phyloP scores from a whole-genome alignment of 2,797 vertebrate species.

The Ctenopoma kingsleyae region DNA sequence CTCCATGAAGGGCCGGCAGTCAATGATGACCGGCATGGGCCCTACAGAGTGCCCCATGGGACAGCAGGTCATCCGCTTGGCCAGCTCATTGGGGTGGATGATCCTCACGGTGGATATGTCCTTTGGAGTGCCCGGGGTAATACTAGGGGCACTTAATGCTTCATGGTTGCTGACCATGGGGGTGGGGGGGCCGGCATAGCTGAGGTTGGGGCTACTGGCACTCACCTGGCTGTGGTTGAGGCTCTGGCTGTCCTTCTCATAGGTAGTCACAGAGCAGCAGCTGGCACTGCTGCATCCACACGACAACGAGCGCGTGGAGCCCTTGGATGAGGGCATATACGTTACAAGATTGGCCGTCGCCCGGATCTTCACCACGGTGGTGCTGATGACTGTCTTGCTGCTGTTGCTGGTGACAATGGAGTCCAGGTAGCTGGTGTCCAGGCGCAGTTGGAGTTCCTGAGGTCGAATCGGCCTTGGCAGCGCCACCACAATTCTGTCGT shows the following conservation, averaged over 20 bases:
- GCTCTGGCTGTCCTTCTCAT: conserved; percentile 93
- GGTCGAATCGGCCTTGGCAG: conserved; percentile 97
- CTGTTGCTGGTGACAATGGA: conserved; percentile 78
- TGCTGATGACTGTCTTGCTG: conserved; percentile 83
- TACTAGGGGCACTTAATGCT: conserved; percentile 85
- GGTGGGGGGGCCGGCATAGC: conserved; percentile 84
- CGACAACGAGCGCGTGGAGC: conserved; percentile 98
- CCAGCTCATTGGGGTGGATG: conserved; percentile 95
- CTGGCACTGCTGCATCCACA: conserved; percentile 99
- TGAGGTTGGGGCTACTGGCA: conserved; percentile 87
- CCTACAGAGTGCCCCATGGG: conserved; percentile 91
- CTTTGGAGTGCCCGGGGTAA: conserved; percentile 84
- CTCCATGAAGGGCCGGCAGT: conserved; percentile 98
- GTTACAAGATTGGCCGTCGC: conserved; percentile 92
- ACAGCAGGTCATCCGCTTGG: conserved; percentile 94
- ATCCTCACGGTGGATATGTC: conserved; percentile 88
- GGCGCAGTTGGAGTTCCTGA: conserved; percentile 97
- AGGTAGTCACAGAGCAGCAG: conserved; percentile 98
- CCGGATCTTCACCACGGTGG: conserved; percentile 93
- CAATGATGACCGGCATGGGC: conserved; percentile 94
- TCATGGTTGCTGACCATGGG: conserved; percentile 89
- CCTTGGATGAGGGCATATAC: conserved; percentile 99
- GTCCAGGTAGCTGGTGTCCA: conserved; percentile 93
- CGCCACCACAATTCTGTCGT: conserved; percentile 99
- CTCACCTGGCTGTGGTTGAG: conserved; percentile 90